phyloP scores from a whole-genome alignment of 2,113 vertebrate genomes.

The Chelonoidis abingdonii region DNA sequence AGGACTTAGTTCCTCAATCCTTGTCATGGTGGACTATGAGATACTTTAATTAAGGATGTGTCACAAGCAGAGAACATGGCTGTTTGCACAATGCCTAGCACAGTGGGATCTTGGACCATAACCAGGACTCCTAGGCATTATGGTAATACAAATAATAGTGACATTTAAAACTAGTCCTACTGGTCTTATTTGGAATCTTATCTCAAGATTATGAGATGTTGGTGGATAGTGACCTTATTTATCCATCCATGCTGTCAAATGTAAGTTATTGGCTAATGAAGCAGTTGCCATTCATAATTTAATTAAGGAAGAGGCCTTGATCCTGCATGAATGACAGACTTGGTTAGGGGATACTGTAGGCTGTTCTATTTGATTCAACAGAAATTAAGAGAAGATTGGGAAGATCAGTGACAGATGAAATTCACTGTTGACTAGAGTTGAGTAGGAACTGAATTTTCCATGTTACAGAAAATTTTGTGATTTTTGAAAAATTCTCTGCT shows the following conservation, averaged over 20 bases:
- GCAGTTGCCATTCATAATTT: conserved; percentile 20
- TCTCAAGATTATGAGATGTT: neutral
- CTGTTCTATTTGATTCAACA: neutral
- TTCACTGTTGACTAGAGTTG: neutral
- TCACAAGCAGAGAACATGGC: neutral
- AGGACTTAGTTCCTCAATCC: neutral
- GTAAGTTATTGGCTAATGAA: neutral
- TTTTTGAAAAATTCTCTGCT: neutral
- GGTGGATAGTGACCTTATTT: neutral
- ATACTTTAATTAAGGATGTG: neutral
- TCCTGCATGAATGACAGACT: neutral
- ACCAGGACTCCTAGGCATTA: neutral
- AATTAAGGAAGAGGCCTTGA: neutral
- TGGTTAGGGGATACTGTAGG: neutral
- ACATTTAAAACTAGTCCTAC: neutral
- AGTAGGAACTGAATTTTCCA: neutral
- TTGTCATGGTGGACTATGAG: neutral
- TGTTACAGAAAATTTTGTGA: neutral
- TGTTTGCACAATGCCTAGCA: neutral
- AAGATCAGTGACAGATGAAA: neutral
- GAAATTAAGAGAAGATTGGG: neutral
- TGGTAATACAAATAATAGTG: neutral
- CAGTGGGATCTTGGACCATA: neutral
- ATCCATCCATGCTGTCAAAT: neutral
- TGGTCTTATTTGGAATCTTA: neutral